These are phyloP conservation scores for Saimiri boliviensis DNA, from an alignment of 2,113 vertebrate genomes.

Conservation along the genomic window DNA sequence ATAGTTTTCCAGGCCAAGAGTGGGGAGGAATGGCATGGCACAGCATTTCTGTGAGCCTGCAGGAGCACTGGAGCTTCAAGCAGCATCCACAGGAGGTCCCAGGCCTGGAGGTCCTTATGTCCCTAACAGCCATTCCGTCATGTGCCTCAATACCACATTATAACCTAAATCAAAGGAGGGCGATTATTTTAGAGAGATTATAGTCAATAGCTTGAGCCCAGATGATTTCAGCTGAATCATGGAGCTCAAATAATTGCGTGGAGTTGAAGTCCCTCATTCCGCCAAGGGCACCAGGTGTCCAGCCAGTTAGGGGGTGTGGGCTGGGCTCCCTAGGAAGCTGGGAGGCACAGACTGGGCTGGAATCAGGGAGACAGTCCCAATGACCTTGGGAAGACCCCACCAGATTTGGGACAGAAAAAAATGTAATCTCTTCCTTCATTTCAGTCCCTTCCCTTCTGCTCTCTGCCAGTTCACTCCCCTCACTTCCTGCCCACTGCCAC, in stretches of 20 bases:
- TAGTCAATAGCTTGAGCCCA: neutral
- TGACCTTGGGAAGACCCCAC: neutral
- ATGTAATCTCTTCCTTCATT: neutral
- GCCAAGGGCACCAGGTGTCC: neutral
- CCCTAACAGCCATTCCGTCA: neutral
- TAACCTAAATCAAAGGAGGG: constrained; percentile 24
- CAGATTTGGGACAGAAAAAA: constrained; percentile 17
- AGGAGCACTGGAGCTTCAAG: neutral
- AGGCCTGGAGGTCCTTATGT: neutral
- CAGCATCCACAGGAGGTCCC: neutral
- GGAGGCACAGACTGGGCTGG: neutral
- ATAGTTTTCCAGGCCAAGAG: neutral
- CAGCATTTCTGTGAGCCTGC: neutral
- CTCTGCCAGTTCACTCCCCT: neutral
- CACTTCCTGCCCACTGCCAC: neutral
- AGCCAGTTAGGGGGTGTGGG: neutral
- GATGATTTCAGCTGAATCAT: neutral
- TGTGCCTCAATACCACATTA: neutral
- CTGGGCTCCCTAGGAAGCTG: neutral
- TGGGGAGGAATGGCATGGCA: neutral
- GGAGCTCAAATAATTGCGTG: constrained; percentile 24
- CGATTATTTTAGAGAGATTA: constrained; percentile 50
- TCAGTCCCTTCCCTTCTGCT: neutral
- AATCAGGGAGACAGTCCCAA: neutral
- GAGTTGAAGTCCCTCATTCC: neutral